Conservation (phyloP, 1,140 invertebrate genomes). For the Caenorhabditis remanei region DNA sequence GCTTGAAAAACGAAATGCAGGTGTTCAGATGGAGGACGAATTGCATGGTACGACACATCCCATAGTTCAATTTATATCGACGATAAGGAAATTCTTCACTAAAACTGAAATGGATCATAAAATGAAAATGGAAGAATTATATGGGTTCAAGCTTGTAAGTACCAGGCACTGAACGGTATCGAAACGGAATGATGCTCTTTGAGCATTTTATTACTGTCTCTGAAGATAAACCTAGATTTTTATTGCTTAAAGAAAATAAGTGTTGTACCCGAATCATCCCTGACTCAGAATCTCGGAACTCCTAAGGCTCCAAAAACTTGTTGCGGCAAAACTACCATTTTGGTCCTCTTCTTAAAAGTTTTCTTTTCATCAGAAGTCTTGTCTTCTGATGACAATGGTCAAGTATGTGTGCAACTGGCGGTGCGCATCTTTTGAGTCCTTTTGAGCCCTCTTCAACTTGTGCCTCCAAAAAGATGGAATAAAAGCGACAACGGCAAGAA, state of each 20-base stretch:
- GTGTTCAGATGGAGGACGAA: slow-evolving; percentile 29
- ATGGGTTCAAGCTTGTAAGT: no score
- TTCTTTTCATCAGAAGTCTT: slow-evolving; percentile 52
- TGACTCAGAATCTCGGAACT: no score
- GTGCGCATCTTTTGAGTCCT: slow-evolving; percentile 38
- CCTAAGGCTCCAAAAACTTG: neutral
- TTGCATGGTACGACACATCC: neutral
- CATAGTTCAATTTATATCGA: slow-evolving; percentile 21
- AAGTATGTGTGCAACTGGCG: slow-evolving; percentile 11
- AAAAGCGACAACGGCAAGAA: slow-evolving; percentile 11
- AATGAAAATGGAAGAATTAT: neutral
- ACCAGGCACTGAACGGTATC: no score
- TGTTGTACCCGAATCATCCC: no score
- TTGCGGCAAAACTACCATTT: slow-evolving; percentile 49
- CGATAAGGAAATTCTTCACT: no score
- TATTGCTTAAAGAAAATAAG: no score
- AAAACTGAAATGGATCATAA: neutral
- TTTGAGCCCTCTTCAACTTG: slow-evolving; percentile 50
- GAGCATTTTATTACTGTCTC: no score
- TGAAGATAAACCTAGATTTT: no score
- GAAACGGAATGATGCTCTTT: no score
- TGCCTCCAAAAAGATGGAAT: slow-evolving; percentile 37
- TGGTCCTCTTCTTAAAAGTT: neutral
- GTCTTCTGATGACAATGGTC: slow-evolving; percentile 49
- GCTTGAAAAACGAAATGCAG: slow-evolving; percentile 31